Conservation (phyloP, 2,888 invertebrate species). For the Rapana venosa region DNA sequence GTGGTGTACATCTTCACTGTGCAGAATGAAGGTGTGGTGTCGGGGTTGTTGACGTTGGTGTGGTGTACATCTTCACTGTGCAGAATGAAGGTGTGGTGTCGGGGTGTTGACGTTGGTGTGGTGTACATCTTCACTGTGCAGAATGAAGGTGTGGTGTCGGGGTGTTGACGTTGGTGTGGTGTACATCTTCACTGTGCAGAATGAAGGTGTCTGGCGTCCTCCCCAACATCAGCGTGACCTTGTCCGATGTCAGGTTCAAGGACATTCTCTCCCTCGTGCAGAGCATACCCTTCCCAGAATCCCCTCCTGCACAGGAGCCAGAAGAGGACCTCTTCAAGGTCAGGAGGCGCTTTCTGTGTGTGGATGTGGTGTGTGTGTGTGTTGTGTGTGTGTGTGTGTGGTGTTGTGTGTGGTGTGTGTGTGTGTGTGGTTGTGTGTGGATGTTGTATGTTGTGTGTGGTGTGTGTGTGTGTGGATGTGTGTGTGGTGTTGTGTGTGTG, state of each 20-base stretch:
- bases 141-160: no score
- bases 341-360: neutral
- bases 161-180: neutral
- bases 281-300: slow-evolving; percentile 80
- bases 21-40: no score
- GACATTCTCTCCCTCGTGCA: slow-evolving; percentile 79
- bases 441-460: no score
- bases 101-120: neutral
- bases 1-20: no score
- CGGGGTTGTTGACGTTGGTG: no score
- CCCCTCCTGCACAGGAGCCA: slow-evolving; percentile 58
- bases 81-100: no score
- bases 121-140: neutral
- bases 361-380: no score
- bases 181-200: slow-evolving; percentile 67
- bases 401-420: neutral
- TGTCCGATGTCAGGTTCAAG: slow-evolving; percentile 80
- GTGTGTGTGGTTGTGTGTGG: neutral
- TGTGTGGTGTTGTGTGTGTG: neutral
- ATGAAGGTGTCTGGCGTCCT: slow-evolving; percentile 84
- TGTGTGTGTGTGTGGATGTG: neutral
- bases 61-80: no score
- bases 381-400: neutral
- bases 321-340: slow-evolving; percentile 38
- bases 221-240: slow-evolving; percentile 79